phyloP scores from a whole-genome alignment of 2,888 invertebrate species.

The Zhengitettix transpicula region DNA sequence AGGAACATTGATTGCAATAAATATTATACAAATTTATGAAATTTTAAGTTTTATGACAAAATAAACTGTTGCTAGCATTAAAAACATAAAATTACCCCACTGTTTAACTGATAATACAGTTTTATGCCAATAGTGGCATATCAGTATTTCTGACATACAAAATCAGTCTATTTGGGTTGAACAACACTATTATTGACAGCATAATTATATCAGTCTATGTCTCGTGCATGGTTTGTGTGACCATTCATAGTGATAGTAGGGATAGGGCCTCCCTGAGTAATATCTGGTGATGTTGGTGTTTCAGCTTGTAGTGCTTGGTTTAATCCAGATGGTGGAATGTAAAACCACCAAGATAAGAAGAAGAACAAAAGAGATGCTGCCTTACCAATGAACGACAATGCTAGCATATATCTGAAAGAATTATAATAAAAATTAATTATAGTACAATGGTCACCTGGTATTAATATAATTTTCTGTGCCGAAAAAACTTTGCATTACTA shows the following conservation, averaged over 20 bases:
- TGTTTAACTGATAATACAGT: no score
- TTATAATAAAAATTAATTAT: no score
- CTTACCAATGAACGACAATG: conserved; percentile 53
- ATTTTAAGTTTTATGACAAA: background rate
- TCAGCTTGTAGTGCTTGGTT: conserved; percentile 3
- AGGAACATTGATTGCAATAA: background rate
- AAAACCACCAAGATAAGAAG: conserved; percentile 58
- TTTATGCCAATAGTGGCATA: no score
- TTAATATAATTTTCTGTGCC: no score
- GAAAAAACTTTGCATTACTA: no score
- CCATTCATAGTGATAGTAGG: conserved; percentile 3
- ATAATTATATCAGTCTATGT: background rate
- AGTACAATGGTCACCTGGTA: no score
- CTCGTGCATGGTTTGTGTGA: conserved; percentile 1
- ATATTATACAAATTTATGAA: background rate
- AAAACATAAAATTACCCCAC: no score
- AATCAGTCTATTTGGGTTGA: no score
- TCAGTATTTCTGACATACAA: no score
- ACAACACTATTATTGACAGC: no score
- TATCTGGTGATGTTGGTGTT: conserved; percentile 5
- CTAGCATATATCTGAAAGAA: conserved; percentile 46
- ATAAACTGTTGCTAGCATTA: no score
- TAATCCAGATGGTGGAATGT: conserved; percentile 20
- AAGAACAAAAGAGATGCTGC: conserved; percentile 52
- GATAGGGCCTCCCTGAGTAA: background rate